Evolutionary conservation across 2,113 vertebrate genomes (phyloP).

Genomic region (mouse (Mus musculus)): GRCm39 chr5:21699501-21700000

Average conservation of each 20-base stretch:
- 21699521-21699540: background rate
- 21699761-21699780: too few species aligned
- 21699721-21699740: slow-evolving; percentile 3
- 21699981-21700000: too few species aligned
- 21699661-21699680: background rate
- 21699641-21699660: background rate
- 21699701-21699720: slow-evolving; percentile 1
- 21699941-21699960: too few species aligned
- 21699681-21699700: background rate
- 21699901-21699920: too few species aligned
- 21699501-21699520: slow-evolving; percentile 35
- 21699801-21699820: too few species aligned
- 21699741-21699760: background rate
- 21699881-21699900: background rate
- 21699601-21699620: background rate
- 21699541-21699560: background rate
- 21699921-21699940: too few species aligned
- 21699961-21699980: too few species aligned
- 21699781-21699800: too few species aligned
- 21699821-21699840: slow-evolving; percentile 41
- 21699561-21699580: background rate
- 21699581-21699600: too few species aligned
- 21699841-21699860: slow-evolving; percentile 46
- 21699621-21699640: background rate
- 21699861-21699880: background rate